These are phyloP conservation scores for Teleopsis dalmanni DNA, from an alignment of 1,140 invertebrate genomes.

Conservation along the genomic window DNA sequence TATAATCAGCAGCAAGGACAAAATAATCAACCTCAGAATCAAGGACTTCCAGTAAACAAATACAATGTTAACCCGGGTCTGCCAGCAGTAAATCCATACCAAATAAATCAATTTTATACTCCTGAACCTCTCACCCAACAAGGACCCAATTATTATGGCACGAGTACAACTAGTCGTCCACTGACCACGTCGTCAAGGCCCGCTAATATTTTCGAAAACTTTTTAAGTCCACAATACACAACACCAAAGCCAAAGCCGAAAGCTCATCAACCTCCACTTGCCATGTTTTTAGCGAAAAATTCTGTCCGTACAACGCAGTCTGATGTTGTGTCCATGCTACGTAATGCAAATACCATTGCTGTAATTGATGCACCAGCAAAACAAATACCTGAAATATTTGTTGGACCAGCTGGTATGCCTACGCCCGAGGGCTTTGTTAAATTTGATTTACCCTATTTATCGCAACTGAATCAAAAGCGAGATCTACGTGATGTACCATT, in stretches of 20 bases:
- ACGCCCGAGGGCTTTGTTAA: constrained; percentile 65
- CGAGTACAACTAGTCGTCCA: constrained; percentile 22
- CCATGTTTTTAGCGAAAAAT: constrained; percentile 62
- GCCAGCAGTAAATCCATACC: constrained; percentile 31
- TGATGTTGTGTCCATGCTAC: constrained; percentile 61
- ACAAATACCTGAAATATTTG: constrained; percentile 65
- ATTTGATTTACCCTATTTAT: constrained; percentile 74
- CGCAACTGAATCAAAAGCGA: constrained; percentile 59
- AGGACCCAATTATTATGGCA: constrained; percentile 20
- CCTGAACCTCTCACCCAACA: constrained; percentile 27
- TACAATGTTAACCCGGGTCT: constrained; percentile 38
- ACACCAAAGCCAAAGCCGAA: constrained; percentile 50
- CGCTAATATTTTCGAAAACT: constrained; percentile 44
- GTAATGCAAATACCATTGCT: constrained; percentile 62
- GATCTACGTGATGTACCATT: constrained; percentile 68
- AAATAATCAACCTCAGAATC: constrained; percentile 17
- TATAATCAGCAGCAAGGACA: constrained; percentile 51
- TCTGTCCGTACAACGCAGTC: constrained; percentile 50
- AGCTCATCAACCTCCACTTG: constrained; percentile 71
- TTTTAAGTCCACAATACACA: constrained; percentile 19
- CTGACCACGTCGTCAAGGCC: constrained; percentile 44
- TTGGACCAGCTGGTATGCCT: constrained; percentile 65
- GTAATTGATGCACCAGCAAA: constrained; percentile 64
- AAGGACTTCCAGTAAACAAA: constrained; percentile 40
- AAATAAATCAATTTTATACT: constrained; percentile 41